Evolutionary conservation across 2,888 invertebrate genomes (phyloP), one percentile per base, ranked within the genome.

Genomic region (Anoplius nigerrimus): DNA sequence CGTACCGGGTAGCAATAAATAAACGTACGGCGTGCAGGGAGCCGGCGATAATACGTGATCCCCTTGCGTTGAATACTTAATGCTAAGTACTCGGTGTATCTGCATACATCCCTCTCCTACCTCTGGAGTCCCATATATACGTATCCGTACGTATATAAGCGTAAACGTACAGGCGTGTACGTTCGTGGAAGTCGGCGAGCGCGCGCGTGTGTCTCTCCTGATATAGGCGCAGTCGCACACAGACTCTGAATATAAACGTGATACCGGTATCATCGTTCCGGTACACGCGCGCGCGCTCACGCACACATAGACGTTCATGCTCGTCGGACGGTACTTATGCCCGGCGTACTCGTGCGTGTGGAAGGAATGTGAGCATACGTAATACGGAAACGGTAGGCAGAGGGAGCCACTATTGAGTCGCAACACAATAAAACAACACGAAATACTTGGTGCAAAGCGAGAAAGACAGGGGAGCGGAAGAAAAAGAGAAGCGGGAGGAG

Each of bases 51-150:
- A 88, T 88, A 87, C 87, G 87, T 84, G 88, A 88, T 88, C 86
- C 87, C 87, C 85, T 86, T 84, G 84, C 83, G 84, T 84, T 88
- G 87, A 88, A 88, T 88, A 86, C 86, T 88, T 88, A 86, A 88
- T 88, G 86, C 83, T 84, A 84, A 87, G 86, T 85, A 87, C 85
- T 85, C 85, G 78, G 76, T 85, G 82, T 87, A 86, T 86, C 84
- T 85, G 84, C 84, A 84, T 83, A 80, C 77, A 81, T 78, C 72
- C 75, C 61, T 73, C 66, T 72, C 62, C 61, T 65, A 66, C 61
- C 61, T 58, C 51, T 24, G n/a, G 18, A 57, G 60, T 27, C 15
- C 48, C 52, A 53, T n/a, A 52, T 11, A 34, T 34, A 34, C 11
- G 11, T 34, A 34, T 51, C 16, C 43, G 16, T 56, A 20, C 45